Conservation (phyloP, 2,113 vertebrate species). For the Rhineura floridana region DNA sequence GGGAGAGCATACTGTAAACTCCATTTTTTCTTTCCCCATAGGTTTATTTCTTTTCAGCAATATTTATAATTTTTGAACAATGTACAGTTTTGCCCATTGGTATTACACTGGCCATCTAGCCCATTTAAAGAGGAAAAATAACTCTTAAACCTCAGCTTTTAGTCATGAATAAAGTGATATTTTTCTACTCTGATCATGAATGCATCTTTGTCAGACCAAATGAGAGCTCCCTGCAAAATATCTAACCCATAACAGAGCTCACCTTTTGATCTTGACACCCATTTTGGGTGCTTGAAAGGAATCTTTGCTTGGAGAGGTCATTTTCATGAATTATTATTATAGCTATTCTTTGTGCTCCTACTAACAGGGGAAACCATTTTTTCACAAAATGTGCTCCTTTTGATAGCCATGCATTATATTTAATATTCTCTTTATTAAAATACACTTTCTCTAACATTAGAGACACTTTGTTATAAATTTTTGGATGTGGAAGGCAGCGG, state of each 20-base stretch:
- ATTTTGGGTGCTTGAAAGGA: slow-evolving; percentile 50
- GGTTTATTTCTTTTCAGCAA: too few relatives aligned
- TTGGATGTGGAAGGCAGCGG: slow-evolving; percentile 47
- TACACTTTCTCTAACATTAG: slow-evolving; percentile 41
- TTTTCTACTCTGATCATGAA: slow-evolving; percentile 54
- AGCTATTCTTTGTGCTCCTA: slow-evolving; percentile 24
- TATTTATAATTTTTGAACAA: neutral
- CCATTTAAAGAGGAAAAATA: neutral
- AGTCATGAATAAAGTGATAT: slow-evolving; percentile 48
- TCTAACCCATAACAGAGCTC: slow-evolving; percentile 31
- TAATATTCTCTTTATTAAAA: slow-evolving; percentile 42
- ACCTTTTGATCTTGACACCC: slow-evolving; percentile 62
- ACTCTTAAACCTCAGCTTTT: neutral
- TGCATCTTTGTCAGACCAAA: slow-evolving; percentile 43
- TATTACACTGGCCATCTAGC: neutral
- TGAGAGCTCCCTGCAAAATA: slow-evolving; percentile 35
- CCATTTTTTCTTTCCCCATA: neutral
- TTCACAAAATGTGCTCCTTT: slow-evolving; percentile 13
- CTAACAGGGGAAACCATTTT: slow-evolving; percentile 26
- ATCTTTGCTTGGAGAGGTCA: slow-evolving; percentile 11
- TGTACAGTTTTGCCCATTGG: neutral
- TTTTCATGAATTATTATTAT: slow-evolving; percentile 47
- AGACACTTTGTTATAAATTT: slow-evolving; percentile 12
- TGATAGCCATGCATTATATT: slow-evolving; percentile 32
- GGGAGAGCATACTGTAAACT: neutral